phyloP scores from a whole-genome alignment of 1,140 invertebrate genomes.

The Leguminivora glycinivorella region DNA sequence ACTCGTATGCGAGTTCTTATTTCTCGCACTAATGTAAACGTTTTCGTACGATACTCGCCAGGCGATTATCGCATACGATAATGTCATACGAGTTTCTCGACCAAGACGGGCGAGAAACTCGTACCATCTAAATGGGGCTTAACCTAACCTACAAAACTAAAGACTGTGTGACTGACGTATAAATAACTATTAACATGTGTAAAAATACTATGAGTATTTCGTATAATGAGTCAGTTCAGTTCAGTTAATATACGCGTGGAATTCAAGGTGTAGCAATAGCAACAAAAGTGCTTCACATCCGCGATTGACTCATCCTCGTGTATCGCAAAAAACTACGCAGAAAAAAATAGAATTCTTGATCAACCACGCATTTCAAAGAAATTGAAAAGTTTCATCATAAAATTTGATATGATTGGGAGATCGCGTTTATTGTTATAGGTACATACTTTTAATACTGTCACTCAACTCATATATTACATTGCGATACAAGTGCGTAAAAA shows the following conservation, averaged over 20 bases:
- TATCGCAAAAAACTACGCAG: neutral
- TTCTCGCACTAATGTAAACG: no score
- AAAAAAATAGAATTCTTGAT: constrained; percentile 3
- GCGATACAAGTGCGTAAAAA: no score
- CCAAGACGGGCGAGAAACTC: no score
- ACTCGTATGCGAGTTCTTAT: no score
- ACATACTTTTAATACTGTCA: neutral
- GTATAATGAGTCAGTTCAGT: neutral
- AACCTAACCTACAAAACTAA: neutral
- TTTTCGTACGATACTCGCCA: no score
- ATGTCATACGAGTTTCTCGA: no score
- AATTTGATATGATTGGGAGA: neutral
- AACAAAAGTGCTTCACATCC: constrained; percentile 3
- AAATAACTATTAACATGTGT: no score
- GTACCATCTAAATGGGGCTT: no score
- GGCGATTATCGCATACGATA: no score
- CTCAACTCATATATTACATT: neutral
- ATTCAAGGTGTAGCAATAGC: neutral
- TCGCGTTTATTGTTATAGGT: neutral
- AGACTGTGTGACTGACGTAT: neutral
- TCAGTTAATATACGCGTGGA: neutral
- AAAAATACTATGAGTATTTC: constrained; percentile 1
- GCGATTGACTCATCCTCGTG: neutral
- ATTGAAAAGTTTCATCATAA: neutral
- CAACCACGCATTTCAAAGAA: neutral